Evolutionary conservation across 2,797 vertebrate genomes (phyloP).

Genomic region (Carduelis carduelis): DNA sequence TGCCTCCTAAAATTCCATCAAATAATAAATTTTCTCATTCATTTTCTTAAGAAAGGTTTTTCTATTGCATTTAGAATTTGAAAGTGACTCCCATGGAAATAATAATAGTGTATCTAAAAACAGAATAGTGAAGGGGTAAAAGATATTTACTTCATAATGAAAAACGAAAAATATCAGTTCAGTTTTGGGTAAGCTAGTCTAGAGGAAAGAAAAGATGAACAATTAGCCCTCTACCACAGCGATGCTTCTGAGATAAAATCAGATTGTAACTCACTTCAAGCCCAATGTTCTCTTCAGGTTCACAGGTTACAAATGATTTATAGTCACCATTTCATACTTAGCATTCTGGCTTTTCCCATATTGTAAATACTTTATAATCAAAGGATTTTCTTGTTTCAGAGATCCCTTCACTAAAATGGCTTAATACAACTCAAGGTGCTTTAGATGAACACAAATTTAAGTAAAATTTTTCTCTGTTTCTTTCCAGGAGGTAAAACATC

Average conservation of each 20-base stretch:
- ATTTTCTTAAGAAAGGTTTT: not conserved
- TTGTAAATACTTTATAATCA: constrained; percentile 3
- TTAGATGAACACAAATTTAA: constrained; percentile 22
- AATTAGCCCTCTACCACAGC: not conserved
- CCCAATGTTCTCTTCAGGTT: not conserved
- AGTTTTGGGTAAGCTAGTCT: not conserved
- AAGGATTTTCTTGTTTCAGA: constrained; percentile 4
- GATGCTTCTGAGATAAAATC: not conserved
- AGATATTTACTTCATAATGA: not conserved
- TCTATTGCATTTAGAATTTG: not conserved
- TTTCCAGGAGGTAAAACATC: not conserved
- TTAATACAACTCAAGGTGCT: constrained; percentile 32
- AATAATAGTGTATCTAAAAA: not conserved
- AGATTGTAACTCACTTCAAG: not conserved
- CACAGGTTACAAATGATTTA: constrained; percentile 45
- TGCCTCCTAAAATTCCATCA: not conserved
- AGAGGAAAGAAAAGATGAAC: constrained; percentile 14
- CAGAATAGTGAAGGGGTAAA: not conserved
- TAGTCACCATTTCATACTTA: not conserved
- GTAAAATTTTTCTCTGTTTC: not conserved
- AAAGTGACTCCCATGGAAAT: not conserved
- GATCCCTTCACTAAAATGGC: constrained; percentile 38
- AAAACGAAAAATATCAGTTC: not conserved
- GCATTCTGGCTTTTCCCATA: not conserved
- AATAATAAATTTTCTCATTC: not conserved